Evolutionary conservation across 2,113 vertebrate genomes (phyloP), one percentile per base, ranked within the genome.

Genomic region (Pithys albifrons): DNA sequence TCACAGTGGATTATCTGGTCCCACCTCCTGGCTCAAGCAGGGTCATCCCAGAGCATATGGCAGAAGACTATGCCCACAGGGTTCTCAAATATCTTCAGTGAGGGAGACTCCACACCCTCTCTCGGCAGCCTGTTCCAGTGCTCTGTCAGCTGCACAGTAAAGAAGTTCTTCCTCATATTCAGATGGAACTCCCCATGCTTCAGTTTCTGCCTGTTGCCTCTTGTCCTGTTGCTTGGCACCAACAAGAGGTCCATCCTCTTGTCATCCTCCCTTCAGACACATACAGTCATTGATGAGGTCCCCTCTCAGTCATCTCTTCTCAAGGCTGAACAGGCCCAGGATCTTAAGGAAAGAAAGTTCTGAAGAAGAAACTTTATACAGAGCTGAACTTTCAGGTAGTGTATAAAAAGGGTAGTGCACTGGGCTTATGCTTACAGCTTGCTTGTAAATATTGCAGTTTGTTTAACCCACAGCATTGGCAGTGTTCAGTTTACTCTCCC

Each of bases 381-480:
- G 45, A 90, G 41, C 14, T 83, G 55, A 89, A 92, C 58, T 82
- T 93, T 20, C 2, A 6, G 17, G 28, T 80, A 41, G 20, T 35
- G 4, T 67, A 8, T 62, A 48, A 20, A 61, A 78, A 62, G 29
- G 73, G 19, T 57, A 46, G 19, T 77, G 55, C 35, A 28, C 31
- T 62, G 49, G 39, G 17, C 52, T 86, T 49, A 19, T 80, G 46
- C 80, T 73, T 77, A 18, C 59, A 61, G 37, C 46, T 83, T 77
- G 67, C 86, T 88, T 83, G 69, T 85, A 93, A 96, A 88, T 76
- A 54, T 3, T 79, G 19, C 4, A 2, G 27, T 83, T 73, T 96
- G 58, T 88, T 88, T 95, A 83, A 76, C 55, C 51, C 69, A 37
- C 49, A 69, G 41, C 54, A 66, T 66, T 73, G 76, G 33, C 69